These are phyloP conservation scores for Pseudomyrmex pallidus DNA, from an alignment of 1,140 invertebrate genomes.

Conservation along the genomic window DNA sequence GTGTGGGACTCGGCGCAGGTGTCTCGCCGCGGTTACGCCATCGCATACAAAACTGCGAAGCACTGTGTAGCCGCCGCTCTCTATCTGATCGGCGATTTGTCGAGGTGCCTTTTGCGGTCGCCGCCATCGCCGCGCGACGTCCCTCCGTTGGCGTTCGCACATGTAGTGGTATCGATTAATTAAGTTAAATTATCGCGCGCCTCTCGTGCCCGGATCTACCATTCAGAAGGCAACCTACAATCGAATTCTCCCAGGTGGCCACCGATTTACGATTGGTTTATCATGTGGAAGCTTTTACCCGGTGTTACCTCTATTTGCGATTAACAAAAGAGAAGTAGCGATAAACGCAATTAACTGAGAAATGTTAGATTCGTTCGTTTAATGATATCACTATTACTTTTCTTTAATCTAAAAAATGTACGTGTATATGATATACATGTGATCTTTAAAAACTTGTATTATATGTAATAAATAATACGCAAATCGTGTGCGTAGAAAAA, in stretches of 20 bases:
- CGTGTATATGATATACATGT: background rate
- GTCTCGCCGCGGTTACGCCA: conserved; percentile 74
- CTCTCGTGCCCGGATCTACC: background rate
- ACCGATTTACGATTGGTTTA: conserved; percentile 20
- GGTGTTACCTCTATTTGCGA: background rate
- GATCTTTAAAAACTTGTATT: background rate
- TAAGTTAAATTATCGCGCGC: conserved; percentile 45
- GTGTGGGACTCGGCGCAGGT: conserved; percentile 81
- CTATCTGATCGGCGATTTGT: conserved; percentile 75
- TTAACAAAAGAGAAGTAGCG: background rate
- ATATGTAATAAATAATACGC: background rate
- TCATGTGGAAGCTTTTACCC: background rate
- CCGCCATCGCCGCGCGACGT: conserved; percentile 57
- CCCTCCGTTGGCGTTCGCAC: conserved; percentile 18
- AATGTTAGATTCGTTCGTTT: background rate
- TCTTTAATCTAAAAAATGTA: background rate
- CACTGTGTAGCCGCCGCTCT: conserved; percentile 52
- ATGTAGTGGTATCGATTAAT: conserved; percentile 29
- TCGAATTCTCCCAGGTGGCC: conserved; percentile 14
- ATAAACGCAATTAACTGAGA: background rate
- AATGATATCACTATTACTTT: background rate
- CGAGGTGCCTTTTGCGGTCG: conserved; percentile 63
- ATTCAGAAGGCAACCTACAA: conserved; percentile 24
- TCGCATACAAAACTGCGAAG: conserved; percentile 25
- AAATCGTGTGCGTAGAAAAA: background rate